Evolutionary conservation across 2,797 vertebrate species (phyloP).

Genomic region (Rhabdophis nuchalis): DNA sequence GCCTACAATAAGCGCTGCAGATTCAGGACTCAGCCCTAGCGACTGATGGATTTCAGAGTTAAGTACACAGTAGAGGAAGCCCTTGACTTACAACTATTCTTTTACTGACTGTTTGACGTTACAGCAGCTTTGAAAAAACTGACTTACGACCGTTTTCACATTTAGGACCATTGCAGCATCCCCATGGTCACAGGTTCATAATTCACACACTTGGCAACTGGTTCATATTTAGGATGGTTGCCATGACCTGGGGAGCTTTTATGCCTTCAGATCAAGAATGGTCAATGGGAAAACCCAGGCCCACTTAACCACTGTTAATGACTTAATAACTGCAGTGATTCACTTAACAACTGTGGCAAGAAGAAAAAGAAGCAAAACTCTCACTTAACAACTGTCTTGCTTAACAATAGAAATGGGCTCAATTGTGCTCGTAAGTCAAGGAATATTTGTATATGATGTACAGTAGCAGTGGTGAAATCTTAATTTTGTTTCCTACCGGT

Average conservation of each 20-base stretch:
- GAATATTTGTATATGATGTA: neutral
- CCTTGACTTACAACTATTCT: neutral
- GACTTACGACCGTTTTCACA: neutral
- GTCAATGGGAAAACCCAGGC: neutral
- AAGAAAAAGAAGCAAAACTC: neutral
- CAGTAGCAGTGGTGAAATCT: too few relatives aligned
- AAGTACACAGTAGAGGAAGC: neutral
- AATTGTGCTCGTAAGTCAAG: neutral
- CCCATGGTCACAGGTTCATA: neutral
- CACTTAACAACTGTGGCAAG: neutral
- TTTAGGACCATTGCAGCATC: neutral
- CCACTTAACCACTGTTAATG: neutral
- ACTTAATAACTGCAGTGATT: neutral
- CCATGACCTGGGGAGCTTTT: neutral
- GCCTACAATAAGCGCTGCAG: too few relatives aligned
- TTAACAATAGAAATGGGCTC: neutral
- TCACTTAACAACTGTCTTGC: neutral
- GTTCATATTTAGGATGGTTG: neutral
- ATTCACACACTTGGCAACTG: neutral
- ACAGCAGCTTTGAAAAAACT: neutral
- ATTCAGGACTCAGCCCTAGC: neutral
- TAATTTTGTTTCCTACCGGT: too few relatives aligned
- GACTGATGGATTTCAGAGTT: neutral
- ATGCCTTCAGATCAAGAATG: neutral
- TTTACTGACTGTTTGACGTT: neutral